Evolutionary conservation across 2,113 vertebrate species (phyloP), one percentile per base, ranked within the genome.

Genomic region (Dicrurus megarhynchus): DNA sequence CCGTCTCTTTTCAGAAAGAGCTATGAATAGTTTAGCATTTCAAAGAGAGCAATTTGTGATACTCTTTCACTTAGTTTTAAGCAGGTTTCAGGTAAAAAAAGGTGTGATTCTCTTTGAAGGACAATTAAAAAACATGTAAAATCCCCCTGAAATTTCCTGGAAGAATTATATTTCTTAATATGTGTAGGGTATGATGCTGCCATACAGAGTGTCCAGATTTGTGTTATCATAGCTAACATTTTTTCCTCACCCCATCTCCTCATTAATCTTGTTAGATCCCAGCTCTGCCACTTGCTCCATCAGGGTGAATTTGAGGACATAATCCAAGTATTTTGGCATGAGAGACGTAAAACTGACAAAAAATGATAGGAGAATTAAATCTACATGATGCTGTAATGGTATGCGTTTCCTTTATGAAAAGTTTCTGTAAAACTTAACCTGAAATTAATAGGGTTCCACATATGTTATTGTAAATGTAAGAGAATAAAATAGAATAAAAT

Each of bases 401-500:
- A 12, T 53, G 16, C 21, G 1, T 91, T 91, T 89, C 78, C 57
- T 79, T 87, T 76, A 59, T 61, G 57, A 85, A 85, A 65, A 87
- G 46, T 95, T 95, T 64, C 59, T 87, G 57, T 55, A 71, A 89
- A 95, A 83, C 32, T 39, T 91, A 65, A 79, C 57, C 16, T 91
- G 74, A 95, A 95, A 68, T 79, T 59, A 83, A 42, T 85, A 61
- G 49, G n/a, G 13, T 93, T 87, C 74, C 96, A 27, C 80, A 84
- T 64, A 73, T 20, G 27, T 63, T 71, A 41, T 57, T 87, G 44
- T 64, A 82, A 70, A 56, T 64, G 20, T n/a, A 60, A 77, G 67
- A 61, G 41, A 87, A n/a, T 64, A 81, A 46, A 90, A 68, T 60
- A 61, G 41, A 87, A n/a, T 64, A 81, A 46, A 90, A 68, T 60